These are phyloP conservation scores for Temnothorax longispinosus DNA, from an alignment of 1,140 invertebrate species.

Conservation along the genomic window DNA sequence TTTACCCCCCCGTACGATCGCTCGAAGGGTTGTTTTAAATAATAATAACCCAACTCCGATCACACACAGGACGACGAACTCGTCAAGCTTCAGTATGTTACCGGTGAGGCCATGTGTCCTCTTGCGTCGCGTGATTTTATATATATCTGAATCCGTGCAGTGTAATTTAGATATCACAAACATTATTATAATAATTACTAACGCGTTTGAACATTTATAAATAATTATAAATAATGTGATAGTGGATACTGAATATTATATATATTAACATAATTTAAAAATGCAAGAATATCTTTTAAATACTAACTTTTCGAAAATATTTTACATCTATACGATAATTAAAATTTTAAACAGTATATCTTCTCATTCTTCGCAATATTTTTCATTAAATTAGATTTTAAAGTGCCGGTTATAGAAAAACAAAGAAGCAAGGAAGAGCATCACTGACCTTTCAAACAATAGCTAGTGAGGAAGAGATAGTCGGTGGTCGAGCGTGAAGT, in stretches of 20 bases:
- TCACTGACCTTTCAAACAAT: slow-evolving; percentile 43
- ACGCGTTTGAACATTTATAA: not conserved
- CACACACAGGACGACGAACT: slow-evolving; percentile 70
- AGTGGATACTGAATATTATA: not conserved
- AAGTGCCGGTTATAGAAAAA: not conserved
- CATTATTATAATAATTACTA: not conserved
- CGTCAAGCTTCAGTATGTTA: slow-evolving; percentile 77
- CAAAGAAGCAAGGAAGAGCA: not conserved
- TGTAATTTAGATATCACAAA: not conserved
- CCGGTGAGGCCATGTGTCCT: slow-evolving; percentile 75
- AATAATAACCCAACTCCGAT: slow-evolving; percentile 82
- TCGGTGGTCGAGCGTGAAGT: slow-evolving; percentile 18
- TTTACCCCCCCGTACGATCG: slow-evolving; percentile 78
- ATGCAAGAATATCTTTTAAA: not conserved
- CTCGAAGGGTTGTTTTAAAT: slow-evolving; percentile 86
- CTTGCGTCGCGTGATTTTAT: slow-evolving; percentile 58
- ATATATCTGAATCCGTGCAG: not conserved
- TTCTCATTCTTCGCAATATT: not conserved
- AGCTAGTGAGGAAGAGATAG: too few species aligned
- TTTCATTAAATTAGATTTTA: not conserved
- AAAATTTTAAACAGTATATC: not conserved
- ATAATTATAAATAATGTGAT: too few species aligned
- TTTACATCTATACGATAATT: not conserved
- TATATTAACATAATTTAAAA: not conserved
- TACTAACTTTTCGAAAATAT: not conserved